Conservation (phyloP, 1,140 invertebrate genomes). For the Uloborus diversus region DNA sequence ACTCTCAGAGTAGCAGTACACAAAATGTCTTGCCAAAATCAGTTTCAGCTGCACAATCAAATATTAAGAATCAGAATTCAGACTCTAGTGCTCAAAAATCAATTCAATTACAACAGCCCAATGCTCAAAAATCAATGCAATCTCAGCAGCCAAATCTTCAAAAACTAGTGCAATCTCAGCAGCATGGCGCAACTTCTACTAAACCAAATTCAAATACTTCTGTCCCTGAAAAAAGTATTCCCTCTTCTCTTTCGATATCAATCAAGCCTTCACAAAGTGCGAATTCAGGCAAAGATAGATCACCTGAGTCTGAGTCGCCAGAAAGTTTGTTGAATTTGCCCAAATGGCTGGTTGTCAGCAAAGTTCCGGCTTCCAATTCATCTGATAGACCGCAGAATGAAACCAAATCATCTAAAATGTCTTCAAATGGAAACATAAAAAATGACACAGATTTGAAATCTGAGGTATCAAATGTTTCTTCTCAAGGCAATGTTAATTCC, state of each 20-base stretch:
- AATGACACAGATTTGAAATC: background rate
- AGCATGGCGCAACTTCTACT: background rate
- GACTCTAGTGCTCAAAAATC: background rate
- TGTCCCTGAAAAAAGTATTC: background rate
- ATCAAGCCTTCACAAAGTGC: slow-evolving; percentile 6
- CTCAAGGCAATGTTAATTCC: background rate
- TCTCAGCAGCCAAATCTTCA: background rate
- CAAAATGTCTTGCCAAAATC: background rate
- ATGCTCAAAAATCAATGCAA: background rate
- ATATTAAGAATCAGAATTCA: background rate
- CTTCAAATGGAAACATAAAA: background rate
- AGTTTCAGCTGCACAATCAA: background rate
- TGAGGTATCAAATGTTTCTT: background rate
- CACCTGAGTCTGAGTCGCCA: background rate
- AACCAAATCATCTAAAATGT: background rate
- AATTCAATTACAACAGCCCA: background rate
- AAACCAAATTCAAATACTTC: background rate
- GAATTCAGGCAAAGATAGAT: background rate
- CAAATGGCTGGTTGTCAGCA: slow-evolving; percentile 21
- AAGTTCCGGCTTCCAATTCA: background rate
- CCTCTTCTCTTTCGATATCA: background rate
- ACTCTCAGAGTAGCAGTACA: background rate
- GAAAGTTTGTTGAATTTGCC: slow-evolving; percentile 25
- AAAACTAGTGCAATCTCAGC: background rate
- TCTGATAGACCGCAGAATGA: background rate